phyloP scores from a whole-genome alignment of 2,113 vertebrate species.

The Serinus canaria region DNA sequence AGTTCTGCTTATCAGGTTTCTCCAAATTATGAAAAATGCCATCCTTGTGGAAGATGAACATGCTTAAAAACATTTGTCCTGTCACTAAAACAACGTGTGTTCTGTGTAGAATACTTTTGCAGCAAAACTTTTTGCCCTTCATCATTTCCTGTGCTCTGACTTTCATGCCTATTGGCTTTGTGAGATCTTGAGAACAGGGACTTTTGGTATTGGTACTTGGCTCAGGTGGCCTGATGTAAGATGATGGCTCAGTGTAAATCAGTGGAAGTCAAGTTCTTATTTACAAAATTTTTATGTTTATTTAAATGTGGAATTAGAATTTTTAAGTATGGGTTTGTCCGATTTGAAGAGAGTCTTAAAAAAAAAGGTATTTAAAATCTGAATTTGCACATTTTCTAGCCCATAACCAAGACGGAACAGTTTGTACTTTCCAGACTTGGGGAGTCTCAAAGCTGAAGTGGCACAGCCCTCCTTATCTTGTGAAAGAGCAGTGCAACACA shows the following conservation, averaged over 20 bases:
- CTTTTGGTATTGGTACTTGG: background rate
- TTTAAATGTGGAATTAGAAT: background rate
- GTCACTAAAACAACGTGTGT: background rate
- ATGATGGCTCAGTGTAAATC: background rate
- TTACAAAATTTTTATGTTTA: background rate
- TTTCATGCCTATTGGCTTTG: background rate
- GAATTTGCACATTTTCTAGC: background rate
- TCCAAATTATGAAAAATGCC: background rate
- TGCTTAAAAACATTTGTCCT: background rate
- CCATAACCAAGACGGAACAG: background rate
- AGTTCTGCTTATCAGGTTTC: background rate
- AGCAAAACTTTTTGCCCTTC: background rate
- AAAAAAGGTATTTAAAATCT: background rate
- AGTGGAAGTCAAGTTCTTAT: background rate
- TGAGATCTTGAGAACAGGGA: background rate
- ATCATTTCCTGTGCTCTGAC: background rate
- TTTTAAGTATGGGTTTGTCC: background rate
- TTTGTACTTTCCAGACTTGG: background rate
- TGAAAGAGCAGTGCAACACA: background rate
- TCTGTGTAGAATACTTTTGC: background rate
- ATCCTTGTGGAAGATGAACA: background rate
- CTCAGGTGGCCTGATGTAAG: background rate
- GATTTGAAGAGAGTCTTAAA: background rate
- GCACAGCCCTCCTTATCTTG: background rate
- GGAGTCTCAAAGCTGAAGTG: background rate